Evolutionary conservation across 2,888 invertebrate species (phyloP), one percentile per base, ranked within the genome.

Genomic region (Torymus tubicola): DNA sequence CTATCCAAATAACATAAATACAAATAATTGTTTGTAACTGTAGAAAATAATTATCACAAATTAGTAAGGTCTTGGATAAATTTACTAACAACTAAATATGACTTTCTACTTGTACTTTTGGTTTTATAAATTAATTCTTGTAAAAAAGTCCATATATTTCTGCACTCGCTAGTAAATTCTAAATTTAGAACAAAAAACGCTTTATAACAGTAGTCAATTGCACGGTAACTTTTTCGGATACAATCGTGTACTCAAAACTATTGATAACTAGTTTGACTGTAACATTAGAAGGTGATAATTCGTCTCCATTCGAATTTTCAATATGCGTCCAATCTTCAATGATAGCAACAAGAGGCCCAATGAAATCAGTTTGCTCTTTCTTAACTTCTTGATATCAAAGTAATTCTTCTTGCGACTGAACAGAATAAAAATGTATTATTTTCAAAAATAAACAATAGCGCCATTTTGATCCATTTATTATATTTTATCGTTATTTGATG

Each of bases 341-440:
- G 11, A 67, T 52, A 11, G 18, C 67, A 18, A 67, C 13, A 50
- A 21, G 52, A n/a, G 67, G 52, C 5, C 18, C 52, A 52, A 67
- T 52, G 2, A 12, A 21, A 10, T 67, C 31, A 12, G 2, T 16
- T 18, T 52, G 11, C 18, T 67, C 8, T 18, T 2, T 16, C 52
- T 18, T 53, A 8, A 18, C 16, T 1, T 67, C 31, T 52, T 67
- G 11, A 16, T 52, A 42, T 10, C 10, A 12, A 16, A n/a, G 8
- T 2, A 67, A 18, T 14, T 67, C 67, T 50, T 67, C 52, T 67
- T 67, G 52, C 10, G 50, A 52, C 67, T 67, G 13, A n/a, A n/a
- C n/a, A n/a, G n/a, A n/a, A n/a, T n/a, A 65, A 65, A n/a, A 67
- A 13, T 5, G 14, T 16, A 67, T 67, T 67, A 52, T 67, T 18